Evolutionary conservation across 2,888 invertebrate genomes (phyloP).

Genomic region (Seira ritae): DNA sequence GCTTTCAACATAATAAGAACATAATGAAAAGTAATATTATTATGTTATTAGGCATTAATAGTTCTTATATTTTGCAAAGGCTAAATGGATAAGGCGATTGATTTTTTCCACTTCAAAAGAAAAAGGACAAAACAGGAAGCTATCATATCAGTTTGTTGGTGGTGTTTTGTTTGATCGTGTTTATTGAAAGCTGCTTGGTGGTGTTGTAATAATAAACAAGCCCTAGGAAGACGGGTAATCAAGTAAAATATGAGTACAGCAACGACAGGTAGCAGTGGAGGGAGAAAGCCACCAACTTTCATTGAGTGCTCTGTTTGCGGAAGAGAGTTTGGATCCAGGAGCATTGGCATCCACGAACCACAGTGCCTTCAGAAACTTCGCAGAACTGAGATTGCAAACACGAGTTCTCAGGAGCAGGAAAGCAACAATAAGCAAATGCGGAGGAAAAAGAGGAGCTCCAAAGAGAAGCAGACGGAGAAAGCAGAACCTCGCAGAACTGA

Average conservation of each 20-base stretch:
- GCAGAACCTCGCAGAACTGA: slow-evolving; percentile 68
- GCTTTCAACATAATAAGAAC: background rate
- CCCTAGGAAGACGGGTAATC: background rate
- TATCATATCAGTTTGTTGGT: background rate
- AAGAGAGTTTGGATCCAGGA: slow-evolving; percentile 72
- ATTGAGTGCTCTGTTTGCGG: slow-evolving; percentile 73
- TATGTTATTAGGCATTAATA: background rate
- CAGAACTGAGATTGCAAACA: slow-evolving; percentile 67
- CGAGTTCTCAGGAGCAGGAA: slow-evolving; percentile 31
- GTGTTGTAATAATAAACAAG: slow-evolving; percentile 22
- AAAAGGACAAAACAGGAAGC: slow-evolving; percentile 36
- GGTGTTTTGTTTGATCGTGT: slow-evolving; percentile 20
- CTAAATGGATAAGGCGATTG: slow-evolving; percentile 41
- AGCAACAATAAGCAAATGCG: slow-evolving; percentile 48
- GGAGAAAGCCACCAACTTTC: slow-evolving; percentile 71
- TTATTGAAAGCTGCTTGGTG: slow-evolving; percentile 18
- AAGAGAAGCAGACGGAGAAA: slow-evolving; percentile 44
- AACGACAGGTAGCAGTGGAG: slow-evolving; percentile 20
- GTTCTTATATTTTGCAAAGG: slow-evolving; percentile 17
- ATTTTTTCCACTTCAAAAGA: slow-evolving; percentile 18
- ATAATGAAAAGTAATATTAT: background rate
- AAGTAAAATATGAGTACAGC: slow-evolving; percentile 32
- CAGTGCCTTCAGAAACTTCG: slow-evolving; percentile 72
- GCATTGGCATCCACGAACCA: slow-evolving; percentile 72
- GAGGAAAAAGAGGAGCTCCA: slow-evolving; percentile 68